These are phyloP conservation scores for Nettapus auritus DNA, from an alignment of 2,113 vertebrate genomes.

Conservation along the genomic window DNA sequence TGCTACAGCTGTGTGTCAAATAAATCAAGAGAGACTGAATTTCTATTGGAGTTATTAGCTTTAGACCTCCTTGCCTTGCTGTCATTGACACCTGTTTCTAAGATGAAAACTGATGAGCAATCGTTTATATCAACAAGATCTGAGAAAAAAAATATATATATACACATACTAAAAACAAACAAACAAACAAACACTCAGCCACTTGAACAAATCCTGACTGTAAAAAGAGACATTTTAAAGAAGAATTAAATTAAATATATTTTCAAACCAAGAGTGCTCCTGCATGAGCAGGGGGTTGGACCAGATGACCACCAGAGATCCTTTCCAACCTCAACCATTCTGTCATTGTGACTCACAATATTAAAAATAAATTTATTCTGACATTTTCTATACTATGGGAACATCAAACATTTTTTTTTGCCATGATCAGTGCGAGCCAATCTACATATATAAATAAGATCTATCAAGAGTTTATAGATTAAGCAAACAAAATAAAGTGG, in stretches of 20 bases:
- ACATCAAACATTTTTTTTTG: background rate
- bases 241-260: background rate
- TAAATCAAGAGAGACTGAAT: background rate
- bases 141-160: background rate
- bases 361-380: background rate
- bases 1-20: background rate
- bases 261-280: background rate
- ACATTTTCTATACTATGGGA: background rate
- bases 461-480: background rate
- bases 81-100: background rate
- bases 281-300: background rate
- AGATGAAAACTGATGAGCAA: background rate
- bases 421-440: background rate
- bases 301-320: background rate
- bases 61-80: background rate
- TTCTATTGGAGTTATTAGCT: background rate
- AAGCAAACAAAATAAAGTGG: background rate
- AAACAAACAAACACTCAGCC: background rate
- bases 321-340: background rate
- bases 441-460: background rate
- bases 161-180: background rate
- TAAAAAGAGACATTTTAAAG: background rate
- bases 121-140: background rate
- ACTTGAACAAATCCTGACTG: background rate
- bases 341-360: background rate